phyloP scores from a whole-genome alignment of 2,888 invertebrate species.

The Teleiodes luculella region DNA sequence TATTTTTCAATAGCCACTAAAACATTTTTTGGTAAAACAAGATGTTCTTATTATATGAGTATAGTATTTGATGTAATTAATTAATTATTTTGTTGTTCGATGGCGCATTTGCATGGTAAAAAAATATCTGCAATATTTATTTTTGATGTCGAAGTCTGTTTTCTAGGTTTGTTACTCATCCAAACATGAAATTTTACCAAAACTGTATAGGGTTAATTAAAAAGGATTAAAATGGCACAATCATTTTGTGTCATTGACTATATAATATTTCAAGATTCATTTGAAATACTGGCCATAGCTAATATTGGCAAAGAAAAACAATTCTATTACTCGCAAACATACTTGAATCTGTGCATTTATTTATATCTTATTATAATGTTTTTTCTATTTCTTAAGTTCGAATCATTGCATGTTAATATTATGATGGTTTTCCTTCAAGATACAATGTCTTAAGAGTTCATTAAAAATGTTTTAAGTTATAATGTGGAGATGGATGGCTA shows the following conservation, averaged over 20 bases:
- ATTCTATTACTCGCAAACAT: slow-evolving; percentile 15
- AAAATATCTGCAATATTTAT: too few relatives aligned
- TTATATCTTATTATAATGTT: not conserved
- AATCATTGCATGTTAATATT: not conserved
- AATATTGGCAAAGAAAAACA: slow-evolving; percentile 50
- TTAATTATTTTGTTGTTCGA: too few relatives aligned
- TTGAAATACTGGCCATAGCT: slow-evolving; percentile 58
- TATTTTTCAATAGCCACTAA: not conserved
- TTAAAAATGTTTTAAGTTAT: too few relatives aligned
- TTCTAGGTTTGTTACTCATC: too few relatives aligned
- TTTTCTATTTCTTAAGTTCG: not conserved
- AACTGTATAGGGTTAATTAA: slow-evolving; percentile 7
- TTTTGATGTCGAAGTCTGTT: too few relatives aligned
- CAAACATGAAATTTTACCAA: slow-evolving; percentile 10
- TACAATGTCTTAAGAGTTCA: too few relatives aligned
- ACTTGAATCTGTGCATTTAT: slow-evolving; percentile 22
- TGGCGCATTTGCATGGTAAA: too few relatives aligned
- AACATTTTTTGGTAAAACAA: slow-evolving; percentile 5
- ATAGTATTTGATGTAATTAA: too few relatives aligned
- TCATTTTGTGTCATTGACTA: slow-evolving; percentile 47
- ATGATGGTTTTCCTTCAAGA: not conserved
- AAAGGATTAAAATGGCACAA: slow-evolving; percentile 56
- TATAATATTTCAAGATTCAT: slow-evolving; percentile 31
- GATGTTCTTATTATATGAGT: too few relatives aligned
- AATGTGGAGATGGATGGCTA: too few relatives aligned